phyloP scores from a whole-genome alignment of 2,113 vertebrate species.

The Excalfactoria chinensis region DNA sequence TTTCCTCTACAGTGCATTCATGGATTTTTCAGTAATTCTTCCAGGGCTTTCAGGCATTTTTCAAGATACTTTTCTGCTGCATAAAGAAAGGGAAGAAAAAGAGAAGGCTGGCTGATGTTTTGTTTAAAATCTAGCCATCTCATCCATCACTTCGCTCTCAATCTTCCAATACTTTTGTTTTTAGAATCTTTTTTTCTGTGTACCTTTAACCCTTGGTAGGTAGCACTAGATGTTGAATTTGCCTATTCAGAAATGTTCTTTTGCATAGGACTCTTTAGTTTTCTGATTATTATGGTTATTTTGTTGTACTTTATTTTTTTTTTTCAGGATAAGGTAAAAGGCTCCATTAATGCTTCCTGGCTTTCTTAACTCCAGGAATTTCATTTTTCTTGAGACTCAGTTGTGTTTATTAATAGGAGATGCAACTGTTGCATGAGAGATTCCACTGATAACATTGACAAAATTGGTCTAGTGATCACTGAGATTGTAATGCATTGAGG shows the following conservation, averaged over 20 bases:
- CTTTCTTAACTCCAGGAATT: background rate
- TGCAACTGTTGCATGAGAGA: background rate
- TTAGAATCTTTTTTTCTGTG: background rate
- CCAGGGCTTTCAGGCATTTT: background rate
- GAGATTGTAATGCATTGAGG: background rate
- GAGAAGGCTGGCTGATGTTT: background rate
- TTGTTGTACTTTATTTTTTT: background rate
- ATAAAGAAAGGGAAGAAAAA: background rate
- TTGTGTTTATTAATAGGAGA: background rate
- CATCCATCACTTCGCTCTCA: background rate
- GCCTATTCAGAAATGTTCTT: background rate
- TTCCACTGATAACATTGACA: background rate
- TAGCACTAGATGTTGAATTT: background rate
- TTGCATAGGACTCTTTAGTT: background rate
- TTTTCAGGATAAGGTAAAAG: background rate
- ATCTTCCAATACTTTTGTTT: background rate
- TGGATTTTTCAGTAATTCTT: background rate
- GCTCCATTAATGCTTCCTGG: background rate
- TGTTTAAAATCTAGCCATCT: background rate
- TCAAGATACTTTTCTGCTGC: background rate
- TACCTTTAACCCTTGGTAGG: background rate
- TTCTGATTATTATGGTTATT: background rate
- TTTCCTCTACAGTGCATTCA: background rate
- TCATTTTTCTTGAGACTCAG: background rate
- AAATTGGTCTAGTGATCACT: conserved; percentile 19